Evolutionary conservation across 1,140 invertebrate genomes (phyloP).

Genomic region (Eupeodes corollae): DNA sequence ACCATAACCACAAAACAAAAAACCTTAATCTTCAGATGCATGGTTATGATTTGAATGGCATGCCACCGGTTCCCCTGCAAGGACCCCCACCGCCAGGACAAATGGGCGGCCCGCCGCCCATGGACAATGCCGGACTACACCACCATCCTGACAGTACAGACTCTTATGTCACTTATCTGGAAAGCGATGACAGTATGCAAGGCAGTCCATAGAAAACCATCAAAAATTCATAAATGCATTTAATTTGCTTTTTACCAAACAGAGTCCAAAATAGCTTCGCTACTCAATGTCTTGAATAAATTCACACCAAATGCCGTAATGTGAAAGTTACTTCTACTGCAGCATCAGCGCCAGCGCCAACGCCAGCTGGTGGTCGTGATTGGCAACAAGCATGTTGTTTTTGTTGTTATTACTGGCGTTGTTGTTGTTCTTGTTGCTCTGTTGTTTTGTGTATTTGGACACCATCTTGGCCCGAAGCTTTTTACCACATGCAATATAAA

Average conservation of each 20-base stretch:
- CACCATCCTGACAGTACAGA: conserved; percentile 70
- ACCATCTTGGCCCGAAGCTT: too few species aligned
- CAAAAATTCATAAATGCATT: conserved; percentile 26
- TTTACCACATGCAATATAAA: too few species aligned
- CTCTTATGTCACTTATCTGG: conserved; percentile 80
- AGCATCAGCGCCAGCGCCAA: conserved; percentile 27
- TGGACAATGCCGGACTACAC: conserved; percentile 40
- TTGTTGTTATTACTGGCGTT: not conserved
- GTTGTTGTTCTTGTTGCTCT: not conserved
- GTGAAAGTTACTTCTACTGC: too few species aligned
- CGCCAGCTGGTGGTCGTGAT: conserved; percentile 15
- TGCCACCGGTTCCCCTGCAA: conserved; percentile 38
- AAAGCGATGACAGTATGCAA: conserved; percentile 69
- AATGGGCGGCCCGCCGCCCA: conserved; percentile 39
- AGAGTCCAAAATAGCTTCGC: conserved; percentile 23
- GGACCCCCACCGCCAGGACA: conserved; percentile 45
- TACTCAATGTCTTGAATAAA: too few species aligned
- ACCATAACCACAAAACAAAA: not conserved
- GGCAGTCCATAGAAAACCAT: conserved; percentile 47
- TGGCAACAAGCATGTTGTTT: not conserved
- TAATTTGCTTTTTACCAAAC: conserved; percentile 31
- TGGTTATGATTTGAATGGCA: conserved; percentile 64
- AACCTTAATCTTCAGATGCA: conserved; percentile 56
- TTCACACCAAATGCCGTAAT: too few species aligned
- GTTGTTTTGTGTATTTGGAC: not conserved